phyloP scores from a whole-genome alignment of 2,888 invertebrate genomes.

The Melikaiella ostensackeni region DNA sequence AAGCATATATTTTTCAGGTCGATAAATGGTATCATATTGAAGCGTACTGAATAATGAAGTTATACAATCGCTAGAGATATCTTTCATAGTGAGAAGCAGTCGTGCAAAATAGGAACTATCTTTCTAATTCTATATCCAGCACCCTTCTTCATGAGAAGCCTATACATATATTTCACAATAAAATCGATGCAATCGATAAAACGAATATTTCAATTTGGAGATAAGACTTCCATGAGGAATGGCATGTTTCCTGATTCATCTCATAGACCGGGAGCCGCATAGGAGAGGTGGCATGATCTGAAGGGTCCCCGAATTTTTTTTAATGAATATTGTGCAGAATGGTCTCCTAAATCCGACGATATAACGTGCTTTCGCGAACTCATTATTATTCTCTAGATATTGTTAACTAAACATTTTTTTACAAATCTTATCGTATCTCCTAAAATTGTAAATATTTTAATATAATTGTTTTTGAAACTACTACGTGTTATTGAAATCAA shows the following conservation, averaged over 20 bases:
- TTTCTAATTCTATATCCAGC: background rate
- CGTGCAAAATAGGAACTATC: background rate
- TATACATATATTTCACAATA: background rate
- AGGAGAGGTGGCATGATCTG: too few species aligned
- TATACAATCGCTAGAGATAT: background rate
- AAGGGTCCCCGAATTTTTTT: too few species aligned
- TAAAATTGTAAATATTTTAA: too few species aligned
- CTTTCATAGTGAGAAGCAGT: background rate
- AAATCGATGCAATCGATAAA: background rate
- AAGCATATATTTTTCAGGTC: background rate
- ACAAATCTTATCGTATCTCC: too few species aligned
- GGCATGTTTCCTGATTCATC: background rate
- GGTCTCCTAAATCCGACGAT: too few species aligned
- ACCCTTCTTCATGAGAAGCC: background rate
- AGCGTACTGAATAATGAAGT: background rate
- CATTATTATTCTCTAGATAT: too few species aligned
- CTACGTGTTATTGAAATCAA: too few species aligned
- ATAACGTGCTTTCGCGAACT: too few species aligned
- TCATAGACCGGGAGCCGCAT: too few species aligned
- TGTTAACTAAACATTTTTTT: too few species aligned
- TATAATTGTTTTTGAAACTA: too few species aligned
- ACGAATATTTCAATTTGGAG: background rate
- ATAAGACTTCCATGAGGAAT: background rate
- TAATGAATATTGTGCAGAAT: too few species aligned
- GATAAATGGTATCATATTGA: conserved; percentile 1